Percentiles rank a stretch among this genome's conserved stretches.
Evolutionary conservation across 92 coral and sea anemone species (phyloP).

Genomic region (Porites rus): DNA sequence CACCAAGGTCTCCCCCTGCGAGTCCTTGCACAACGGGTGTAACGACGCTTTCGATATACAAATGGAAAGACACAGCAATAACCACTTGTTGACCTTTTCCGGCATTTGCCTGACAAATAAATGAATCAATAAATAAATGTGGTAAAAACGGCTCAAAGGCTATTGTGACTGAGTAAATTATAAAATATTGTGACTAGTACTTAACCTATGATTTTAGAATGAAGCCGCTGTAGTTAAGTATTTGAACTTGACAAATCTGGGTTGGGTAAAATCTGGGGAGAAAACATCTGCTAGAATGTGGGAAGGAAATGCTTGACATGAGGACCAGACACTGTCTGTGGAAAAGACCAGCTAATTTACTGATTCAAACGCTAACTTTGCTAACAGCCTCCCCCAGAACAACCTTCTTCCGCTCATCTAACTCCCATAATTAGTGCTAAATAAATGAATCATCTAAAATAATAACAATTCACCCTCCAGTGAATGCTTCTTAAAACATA

Average conservation of each 20-base stretch:
- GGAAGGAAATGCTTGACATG: too few species aligned
- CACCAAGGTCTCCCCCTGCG: slow-evolving; percentile 34
- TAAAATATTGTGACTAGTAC: neutral
- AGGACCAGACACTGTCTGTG: too few species aligned
- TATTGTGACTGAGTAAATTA: neutral
- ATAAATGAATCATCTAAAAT: too few species aligned
- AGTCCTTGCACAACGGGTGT: slow-evolving; percentile 33
- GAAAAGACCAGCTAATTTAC: too few species aligned
- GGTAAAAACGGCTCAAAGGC: neutral
- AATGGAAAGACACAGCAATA: slow-evolving; percentile 46
- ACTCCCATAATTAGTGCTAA: too few species aligned
- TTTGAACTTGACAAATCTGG: too few species aligned
- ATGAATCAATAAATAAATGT: neutral
- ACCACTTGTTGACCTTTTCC: slow-evolving; percentile 21
- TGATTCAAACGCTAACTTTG: too few species aligned
- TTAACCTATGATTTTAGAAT: neutral
- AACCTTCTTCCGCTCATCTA: too few species aligned
- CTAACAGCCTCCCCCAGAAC: too few species aligned
- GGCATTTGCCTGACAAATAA: slow-evolving; percentile 27
- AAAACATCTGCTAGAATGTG: too few species aligned
- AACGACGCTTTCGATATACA: slow-evolving; percentile 37
- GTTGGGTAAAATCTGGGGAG: neutral
- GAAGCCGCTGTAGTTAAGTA: neutral
- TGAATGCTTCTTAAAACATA: too few species aligned
- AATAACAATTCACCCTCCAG: too few species aligned